A percentile compares a stretch with the other conserved stretches of the same genome.
These are phyloP conservation scores for Prunella fulvescens DNA, from an alignment of 2,113 vertebrate genomes.

Conservation along the genomic window DNA sequence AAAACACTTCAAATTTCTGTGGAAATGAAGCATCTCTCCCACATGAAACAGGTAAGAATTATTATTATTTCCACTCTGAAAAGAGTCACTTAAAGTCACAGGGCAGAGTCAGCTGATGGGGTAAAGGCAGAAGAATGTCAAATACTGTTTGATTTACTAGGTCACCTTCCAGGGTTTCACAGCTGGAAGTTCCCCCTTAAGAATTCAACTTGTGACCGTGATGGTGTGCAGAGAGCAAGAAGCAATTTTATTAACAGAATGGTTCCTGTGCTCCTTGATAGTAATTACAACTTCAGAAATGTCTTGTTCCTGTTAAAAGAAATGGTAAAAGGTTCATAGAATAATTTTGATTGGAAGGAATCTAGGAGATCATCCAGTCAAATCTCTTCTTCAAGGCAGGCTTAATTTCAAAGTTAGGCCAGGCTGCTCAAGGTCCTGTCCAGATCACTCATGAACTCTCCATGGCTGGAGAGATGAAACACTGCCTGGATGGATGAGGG, in stretches of 20 bases:
- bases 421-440: neutral
- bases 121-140: neutral
- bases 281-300: neutral
- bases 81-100: neutral
- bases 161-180: neutral
- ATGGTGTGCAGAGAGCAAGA: neutral
- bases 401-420: neutral
- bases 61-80: neutral
- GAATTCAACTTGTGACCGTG: rapidly evolving
- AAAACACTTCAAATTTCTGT: neutral
- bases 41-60: neutral
- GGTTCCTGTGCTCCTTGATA: neutral
- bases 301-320: neutral
- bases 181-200: neutral
- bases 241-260: neutral
- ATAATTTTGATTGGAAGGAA: neutral
- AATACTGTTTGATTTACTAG: neutral
- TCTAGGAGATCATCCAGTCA: neutral
- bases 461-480: neutral
- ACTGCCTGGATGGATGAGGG: neutral
- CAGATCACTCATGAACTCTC: neutral
- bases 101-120: neutral
- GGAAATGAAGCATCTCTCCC: neutral
- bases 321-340: neutral
- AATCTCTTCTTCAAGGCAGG: neutral